Conservation (phyloP, 2,797 vertebrate species). For the Scyliorhinus canicula region DNA sequence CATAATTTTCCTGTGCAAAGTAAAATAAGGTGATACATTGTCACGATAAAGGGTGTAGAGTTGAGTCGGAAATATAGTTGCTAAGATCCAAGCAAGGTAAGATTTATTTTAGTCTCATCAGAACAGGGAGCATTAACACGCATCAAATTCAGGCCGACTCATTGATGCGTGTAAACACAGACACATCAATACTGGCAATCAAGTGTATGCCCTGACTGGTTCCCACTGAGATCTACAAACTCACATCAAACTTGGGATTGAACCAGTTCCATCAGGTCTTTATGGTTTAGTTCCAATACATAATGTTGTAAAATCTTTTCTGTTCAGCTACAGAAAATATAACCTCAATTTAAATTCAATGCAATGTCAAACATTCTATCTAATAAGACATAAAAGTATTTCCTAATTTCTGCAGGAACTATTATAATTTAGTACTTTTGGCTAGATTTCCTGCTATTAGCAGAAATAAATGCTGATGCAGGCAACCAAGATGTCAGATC, state of each 20-base stretch:
- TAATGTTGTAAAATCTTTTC: neutral
- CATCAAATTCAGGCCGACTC: neutral
- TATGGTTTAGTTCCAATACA: neutral
- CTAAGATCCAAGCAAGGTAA: neutral
- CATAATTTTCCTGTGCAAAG: constrained; percentile 76
- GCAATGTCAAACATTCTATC: neutral
- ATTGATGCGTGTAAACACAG: neutral
- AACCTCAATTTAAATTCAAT: neutral
- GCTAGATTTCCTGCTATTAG: neutral
- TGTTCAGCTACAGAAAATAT: neutral
- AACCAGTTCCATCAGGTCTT: neutral
- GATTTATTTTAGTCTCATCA: neutral
- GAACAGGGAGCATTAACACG: neutral
- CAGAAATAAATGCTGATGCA: neutral
- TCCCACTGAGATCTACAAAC: neutral
- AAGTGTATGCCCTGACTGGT: neutral
- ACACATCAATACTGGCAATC: neutral
- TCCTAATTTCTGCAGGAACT: neutral
- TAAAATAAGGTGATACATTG: neutral
- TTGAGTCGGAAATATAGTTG: neutral
- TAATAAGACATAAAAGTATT: neutral
- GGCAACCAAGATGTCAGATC: neutral
- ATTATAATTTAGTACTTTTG: neutral
- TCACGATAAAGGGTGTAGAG: neutral
- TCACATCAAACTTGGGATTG: neutral